phyloP scores from a whole-genome alignment of 2,888 invertebrate species.

The Urechis unicinctus region DNA sequence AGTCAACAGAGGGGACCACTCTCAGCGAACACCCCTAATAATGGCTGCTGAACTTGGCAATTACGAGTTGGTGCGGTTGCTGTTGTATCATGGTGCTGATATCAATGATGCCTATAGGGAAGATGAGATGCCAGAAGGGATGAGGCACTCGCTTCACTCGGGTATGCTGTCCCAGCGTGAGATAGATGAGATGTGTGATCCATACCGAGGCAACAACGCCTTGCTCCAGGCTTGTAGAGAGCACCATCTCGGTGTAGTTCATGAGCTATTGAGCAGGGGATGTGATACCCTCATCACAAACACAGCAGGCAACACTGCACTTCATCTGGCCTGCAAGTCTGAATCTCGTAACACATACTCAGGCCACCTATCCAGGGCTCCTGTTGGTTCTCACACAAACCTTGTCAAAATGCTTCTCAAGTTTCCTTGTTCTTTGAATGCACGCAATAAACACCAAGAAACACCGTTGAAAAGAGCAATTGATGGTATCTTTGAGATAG shows the following conservation, averaged over 20 bases:
- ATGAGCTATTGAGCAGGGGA: slow-evolving; percentile 4
- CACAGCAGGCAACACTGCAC: slow-evolving; percentile 6
- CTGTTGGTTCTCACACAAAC: not conserved
- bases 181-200: slow-evolving; percentile 10
- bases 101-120: not conserved
- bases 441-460: slow-evolving; percentile 1
- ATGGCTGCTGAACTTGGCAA: slow-evolving; percentile 1
- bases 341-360: not conserved
- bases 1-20: slow-evolving; percentile 4
- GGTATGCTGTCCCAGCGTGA: not conserved
- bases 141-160: slow-evolving; percentile 2
- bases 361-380: not conserved
- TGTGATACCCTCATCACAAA: slow-evolving; percentile 2
- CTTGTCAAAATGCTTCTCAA: not conserved
- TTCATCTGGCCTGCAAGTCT: slow-evolving; percentile 11
- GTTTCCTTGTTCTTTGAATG: not conserved
- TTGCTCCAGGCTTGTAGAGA: slow-evolving; percentile 9
- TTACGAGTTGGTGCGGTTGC: slow-evolving; percentile 4
- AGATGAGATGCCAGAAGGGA: slow-evolving; percentile 5
- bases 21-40: slow-evolving; percentile 5
- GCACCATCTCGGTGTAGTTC: slow-evolving; percentile 5
- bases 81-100: slow-evolving; percentile 7
- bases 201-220: slow-evolving; percentile 7
- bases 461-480: slow-evolving; percentile 8
- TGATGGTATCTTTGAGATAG: slow-evolving; percentile 8